Conservation (phyloP, 2,113 vertebrate genomes). For the Rattus rattus region DNA sequence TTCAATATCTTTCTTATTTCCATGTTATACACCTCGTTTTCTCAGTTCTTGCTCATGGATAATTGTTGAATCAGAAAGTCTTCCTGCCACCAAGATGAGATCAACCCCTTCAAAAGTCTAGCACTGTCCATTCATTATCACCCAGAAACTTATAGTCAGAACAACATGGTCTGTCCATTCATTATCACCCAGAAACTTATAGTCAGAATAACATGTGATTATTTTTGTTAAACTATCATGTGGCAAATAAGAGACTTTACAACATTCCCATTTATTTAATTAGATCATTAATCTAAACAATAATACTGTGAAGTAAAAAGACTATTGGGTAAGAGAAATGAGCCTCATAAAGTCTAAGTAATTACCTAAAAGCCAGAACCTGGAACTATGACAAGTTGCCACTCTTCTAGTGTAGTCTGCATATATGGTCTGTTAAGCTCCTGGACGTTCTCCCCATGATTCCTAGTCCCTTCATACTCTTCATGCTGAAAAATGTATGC, state of each 20-base stretch:
- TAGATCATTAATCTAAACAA: constrained; percentile 24
- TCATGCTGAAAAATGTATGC: neutral
- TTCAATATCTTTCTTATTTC: neutral
- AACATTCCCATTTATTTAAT: constrained; percentile 26
- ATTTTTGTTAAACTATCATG: constrained; percentile 41
- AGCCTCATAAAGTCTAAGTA: neutral
- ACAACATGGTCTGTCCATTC: too few species aligned
- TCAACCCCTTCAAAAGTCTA: neutral
- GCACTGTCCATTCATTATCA: neutral
- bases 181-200: constrained; percentile 19
- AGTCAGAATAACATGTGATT: constrained; percentile 50
- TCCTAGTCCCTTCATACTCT: neutral
- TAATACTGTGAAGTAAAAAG: constrained; percentile 22
- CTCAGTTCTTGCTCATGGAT: neutral
- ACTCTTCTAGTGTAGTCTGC: neutral
- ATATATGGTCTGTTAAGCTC: neutral
- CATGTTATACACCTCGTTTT: neutral
- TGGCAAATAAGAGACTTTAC: neutral
- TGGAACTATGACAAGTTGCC: neutral
- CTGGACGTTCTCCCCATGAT: neutral
- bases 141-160: constrained; percentile 26
- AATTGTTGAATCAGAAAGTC: neutral
- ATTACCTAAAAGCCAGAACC: neutral
- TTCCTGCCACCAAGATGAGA: neutral
- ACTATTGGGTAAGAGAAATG: constrained; percentile 30